phyloP scores from a whole-genome alignment of 1,140 invertebrate species.

The Drosophila sturtevanti region DNA sequence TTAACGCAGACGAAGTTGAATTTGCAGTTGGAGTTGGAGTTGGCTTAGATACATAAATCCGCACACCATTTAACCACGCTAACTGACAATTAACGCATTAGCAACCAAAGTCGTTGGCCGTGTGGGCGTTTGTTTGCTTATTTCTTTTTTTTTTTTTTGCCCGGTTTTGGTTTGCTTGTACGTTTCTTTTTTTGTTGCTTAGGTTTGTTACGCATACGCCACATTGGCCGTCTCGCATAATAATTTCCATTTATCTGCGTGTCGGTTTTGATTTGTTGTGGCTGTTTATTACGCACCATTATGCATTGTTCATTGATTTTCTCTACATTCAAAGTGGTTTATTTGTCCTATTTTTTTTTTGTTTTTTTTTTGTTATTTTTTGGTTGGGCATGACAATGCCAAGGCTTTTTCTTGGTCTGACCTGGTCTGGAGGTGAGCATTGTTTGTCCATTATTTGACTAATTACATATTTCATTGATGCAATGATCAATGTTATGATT shows the following conservation, averaged over 20 bases:
- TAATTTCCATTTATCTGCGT: conserved; percentile 56
- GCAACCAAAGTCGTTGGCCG: conserved; percentile 32
- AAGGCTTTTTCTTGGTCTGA: conserved; percentile 45
- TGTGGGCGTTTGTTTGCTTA: conserved; percentile 47
- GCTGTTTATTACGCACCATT: conserved; percentile 73
- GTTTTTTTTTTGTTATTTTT: conserved; percentile 32
- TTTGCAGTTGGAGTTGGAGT: not conserved
- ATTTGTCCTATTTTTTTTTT: conserved; percentile 29
- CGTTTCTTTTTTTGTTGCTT: conserved; percentile 40
- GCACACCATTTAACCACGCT: conserved; percentile 69
- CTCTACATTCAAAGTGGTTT: conserved; percentile 2
- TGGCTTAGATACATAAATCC: conserved; percentile 53
- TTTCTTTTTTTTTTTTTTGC: conserved; percentile 47
- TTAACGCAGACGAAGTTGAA: not conserved
- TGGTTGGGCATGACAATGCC: conserved; percentile 65
- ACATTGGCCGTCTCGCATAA: conserved; percentile 57
- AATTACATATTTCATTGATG: conserved; percentile 66
- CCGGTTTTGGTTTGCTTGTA: conserved; percentile 42
- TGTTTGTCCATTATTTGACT: conserved; percentile 61
- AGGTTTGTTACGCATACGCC: conserved; percentile 68
- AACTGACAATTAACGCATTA: conserved; percentile 77
- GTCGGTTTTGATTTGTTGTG: conserved; percentile 58
- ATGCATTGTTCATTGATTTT: conserved; percentile 49
- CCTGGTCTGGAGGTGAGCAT: conserved; percentile 27
- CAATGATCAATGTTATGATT: conserved; percentile 58